Conservation (phyloP, 2,888 invertebrate genomes). For the Melanargia galathea region DNA sequence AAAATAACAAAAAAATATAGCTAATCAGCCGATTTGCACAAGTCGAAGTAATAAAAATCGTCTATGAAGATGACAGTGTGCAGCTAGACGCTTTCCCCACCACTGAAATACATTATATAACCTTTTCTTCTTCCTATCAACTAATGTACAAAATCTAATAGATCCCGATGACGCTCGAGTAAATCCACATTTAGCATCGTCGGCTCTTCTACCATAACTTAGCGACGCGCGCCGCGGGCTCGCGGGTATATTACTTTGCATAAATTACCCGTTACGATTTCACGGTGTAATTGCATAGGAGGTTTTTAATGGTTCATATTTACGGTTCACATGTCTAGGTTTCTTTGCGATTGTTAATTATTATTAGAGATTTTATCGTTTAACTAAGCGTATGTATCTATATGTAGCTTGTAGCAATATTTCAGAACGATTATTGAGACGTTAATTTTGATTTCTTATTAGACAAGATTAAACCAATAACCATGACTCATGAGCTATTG, state of each 20-base stretch:
- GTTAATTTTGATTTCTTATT: not conserved
- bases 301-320: conserved; percentile 43
- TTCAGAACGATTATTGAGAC: not conserved
- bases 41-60: too few species aligned
- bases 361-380: conserved; percentile 17
- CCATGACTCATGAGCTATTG: too few species aligned
- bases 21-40: too few species aligned
- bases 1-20: too few species aligned
- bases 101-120: too few species aligned
- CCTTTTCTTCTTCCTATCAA: too few species aligned
- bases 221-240: conserved; percentile 54
- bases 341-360: conserved; percentile 26
- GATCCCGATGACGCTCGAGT: too few species aligned
- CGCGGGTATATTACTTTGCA: conserved; percentile 57
- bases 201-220: conserved; percentile 40
- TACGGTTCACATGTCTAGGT: conserved; percentile 34
- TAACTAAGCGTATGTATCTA: too few species aligned
- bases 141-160: too few species aligned
- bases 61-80: too few species aligned
- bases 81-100: too few species aligned
- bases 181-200: too few species aligned
- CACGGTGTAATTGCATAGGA: conserved; percentile 59
- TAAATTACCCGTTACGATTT: conserved; percentile 62
- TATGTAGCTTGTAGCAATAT: conserved; percentile 3
- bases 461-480: not conserved